Evolutionary conservation across 2,888 invertebrate genomes (phyloP).

Genomic region (Drosophila nr. medialis): DNA sequence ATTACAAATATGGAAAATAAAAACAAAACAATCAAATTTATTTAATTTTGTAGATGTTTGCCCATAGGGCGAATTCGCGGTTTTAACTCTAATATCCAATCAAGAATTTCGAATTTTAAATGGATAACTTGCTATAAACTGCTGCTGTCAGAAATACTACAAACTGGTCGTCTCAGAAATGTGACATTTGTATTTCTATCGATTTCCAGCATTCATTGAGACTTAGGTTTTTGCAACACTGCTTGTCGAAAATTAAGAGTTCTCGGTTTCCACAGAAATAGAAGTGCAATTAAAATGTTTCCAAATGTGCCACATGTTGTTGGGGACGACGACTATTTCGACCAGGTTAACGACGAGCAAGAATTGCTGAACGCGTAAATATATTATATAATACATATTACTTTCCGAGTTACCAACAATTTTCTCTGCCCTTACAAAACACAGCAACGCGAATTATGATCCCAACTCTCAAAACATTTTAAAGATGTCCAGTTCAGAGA

Average conservation of each 20-base stretch:
- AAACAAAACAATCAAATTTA: too few relatives aligned
- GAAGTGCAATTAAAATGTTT: neutral
- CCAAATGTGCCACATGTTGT: constrained; percentile 49
- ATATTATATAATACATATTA: neutral
- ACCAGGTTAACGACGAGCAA: constrained; percentile 1
- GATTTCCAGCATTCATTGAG: neutral
- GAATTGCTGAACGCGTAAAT: constrained; percentile 14
- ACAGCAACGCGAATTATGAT: neutral
- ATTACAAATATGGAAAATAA: too few relatives aligned
- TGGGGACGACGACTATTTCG: constrained; percentile 49
- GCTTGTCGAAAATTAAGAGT: neutral
- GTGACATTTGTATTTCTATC: neutral
- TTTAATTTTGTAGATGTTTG: too few relatives aligned
- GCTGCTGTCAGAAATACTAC: neutral
- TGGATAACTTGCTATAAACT: neutral
- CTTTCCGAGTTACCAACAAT: neutral
- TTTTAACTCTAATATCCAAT: neutral
- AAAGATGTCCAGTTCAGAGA: neutral
- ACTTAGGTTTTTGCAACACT: neutral
- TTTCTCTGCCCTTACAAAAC: neutral
- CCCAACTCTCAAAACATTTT: neutral
- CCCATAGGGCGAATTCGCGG: too few relatives aligned
- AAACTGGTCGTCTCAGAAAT: neutral
- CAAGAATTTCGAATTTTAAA: neutral
- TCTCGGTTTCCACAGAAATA: neutral